These are phyloP conservation scores for Rapana venosa DNA, from an alignment of 2,888 invertebrate species.

Conservation along the genomic window DNA sequence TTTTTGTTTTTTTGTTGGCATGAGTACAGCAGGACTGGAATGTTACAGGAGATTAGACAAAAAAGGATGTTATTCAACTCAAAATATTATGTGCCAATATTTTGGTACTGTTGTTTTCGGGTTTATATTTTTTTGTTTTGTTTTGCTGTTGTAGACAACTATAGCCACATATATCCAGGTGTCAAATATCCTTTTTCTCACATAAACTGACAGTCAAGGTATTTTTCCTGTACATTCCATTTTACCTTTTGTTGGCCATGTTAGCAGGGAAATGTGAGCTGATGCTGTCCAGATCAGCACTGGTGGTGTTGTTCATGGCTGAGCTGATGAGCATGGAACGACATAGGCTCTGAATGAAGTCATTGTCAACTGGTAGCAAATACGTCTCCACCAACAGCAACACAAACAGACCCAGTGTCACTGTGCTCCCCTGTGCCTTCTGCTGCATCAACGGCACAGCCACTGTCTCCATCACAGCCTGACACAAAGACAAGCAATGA, in stretches of 20 bases:
- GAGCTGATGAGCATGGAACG: slow-evolving; percentile 15
- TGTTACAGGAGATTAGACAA: too few relatives aligned
- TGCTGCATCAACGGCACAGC: neutral
- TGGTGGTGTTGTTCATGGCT: slow-evolving; percentile 37
- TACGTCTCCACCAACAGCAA: slow-evolving; percentile 27
- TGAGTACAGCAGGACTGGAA: too few relatives aligned
- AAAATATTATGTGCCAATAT: too few relatives aligned
- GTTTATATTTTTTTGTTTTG: too few relatives aligned
- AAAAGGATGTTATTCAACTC: too few relatives aligned
- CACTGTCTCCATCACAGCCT: neutral
- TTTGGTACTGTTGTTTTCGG: too few relatives aligned
- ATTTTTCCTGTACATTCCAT: too few relatives aligned
- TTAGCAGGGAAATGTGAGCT: slow-evolving; percentile 12
- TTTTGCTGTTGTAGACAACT: too few relatives aligned
- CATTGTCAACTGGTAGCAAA: neutral
- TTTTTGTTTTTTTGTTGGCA: too few relatives aligned
- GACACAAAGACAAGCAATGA: neutral
- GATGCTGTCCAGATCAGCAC: slow-evolving; percentile 39
- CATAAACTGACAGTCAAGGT: too few relatives aligned
- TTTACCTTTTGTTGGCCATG: slow-evolving; percentile 20
- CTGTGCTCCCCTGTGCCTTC: neutral
- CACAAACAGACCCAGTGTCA: slow-evolving; percentile 23
- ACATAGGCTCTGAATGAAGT: neutral
- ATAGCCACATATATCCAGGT: too few relatives aligned
- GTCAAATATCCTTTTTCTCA: too few relatives aligned